Base-by-base conservation (phyloP, 1,140 invertebrate species). In the Zaprionus lachaisei region DNA sequence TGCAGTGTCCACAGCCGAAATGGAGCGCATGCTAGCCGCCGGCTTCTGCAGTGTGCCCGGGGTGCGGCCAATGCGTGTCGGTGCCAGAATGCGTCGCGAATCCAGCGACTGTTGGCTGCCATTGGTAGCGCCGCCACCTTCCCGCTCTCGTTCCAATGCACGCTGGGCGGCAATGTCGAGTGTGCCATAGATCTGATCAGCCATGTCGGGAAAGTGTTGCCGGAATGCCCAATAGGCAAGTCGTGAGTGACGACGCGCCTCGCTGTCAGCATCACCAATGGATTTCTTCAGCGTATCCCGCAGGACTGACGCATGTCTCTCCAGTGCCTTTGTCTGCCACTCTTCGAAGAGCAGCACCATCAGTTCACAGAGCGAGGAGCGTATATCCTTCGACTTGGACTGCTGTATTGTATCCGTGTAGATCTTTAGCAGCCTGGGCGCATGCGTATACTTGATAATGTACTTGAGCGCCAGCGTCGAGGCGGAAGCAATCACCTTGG, bases 401-500 rank as follows among this genome's bases (percentile, higher is more conserved):
- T 94, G 94, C 60, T 94, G 95, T 55, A 98, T 89, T 84, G 96
- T 96, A 28, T 95, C 94, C 2, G 96, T 96, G n/a, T 99, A 95
- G 75, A 98, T 96, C 56, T 98, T 97, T 69, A 99, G 95, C 38
- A 99, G 94, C 68, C 98, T 95, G 38, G 95, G 95, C 82, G 96
- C 95, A 92, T 98, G 97, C 22, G 97, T 97, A 93, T 98, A 95
- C 87, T 96, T 95, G 55, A 99, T 96, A 24, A 99, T 97, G 93
- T 99, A 99, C 15, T 96, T 95, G 28, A 99, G 95, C 49, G 97
- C 96, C 55, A 98, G 95, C 12, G 96, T 95, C 37, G 97, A 98
- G 11, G 98, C 97, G 11, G 98, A 97, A 9, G 98, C 97, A 94
- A 99, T 98, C 63, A 99, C 96, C 95, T 99, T 99, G 78, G 98